Base-by-base conservation (phyloP, 2,888 invertebrate genomes). In the Corythucha ciliata region DNA sequence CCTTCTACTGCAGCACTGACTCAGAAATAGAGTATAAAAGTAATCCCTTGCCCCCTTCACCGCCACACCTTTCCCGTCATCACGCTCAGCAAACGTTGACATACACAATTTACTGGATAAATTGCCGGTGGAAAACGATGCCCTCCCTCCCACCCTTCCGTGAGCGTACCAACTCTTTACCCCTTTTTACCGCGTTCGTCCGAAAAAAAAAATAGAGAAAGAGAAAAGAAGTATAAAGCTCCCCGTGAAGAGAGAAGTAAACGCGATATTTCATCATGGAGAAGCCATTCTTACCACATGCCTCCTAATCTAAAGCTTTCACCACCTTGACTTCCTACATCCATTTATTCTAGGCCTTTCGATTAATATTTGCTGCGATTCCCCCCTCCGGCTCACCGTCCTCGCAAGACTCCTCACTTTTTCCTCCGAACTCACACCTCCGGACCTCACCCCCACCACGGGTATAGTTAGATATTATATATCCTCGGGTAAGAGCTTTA, bases 231-330 rank as follows among this genome's bases (percentile, higher is more conserved):
- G 12, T 18, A 39, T 20, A 36, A 10, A 36, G 12, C 10, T n/a
- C 20, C 4, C 12, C n/a, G 22, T n/a, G 22, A 6, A 18, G 12
- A 10, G 12, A 39, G 40, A 39, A 39, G 40, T 39, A n/a, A n/a
- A 39, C 21, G 40, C 22, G 22, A 39, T 39, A 20, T 39, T 39
- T 39, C 40, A 39, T 39, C 40, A 39, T 39, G 40, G 40, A 18
- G 21, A 39, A 39, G 22, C 40, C 40, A 39, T 39, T 39, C 40
- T 39, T 39, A 39, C 40, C 40, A 39, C 40, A 21, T 39, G 40
- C 18, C 40, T 39, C 40, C 40, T 39, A 39, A 39, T 39, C 40
- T 39, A 39, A 39, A 21, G 40, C 40, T 33, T 33, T 33, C 33
- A 33, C 33, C 33, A 33, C 33, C 33, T 33, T 18, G n/a, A n/a